Percentiles rank a stretch among this genome's conserved stretches.
These are phyloP conservation scores for Sitta europaea DNA, from an alignment of 2,113 vertebrate genomes.

Conservation along the genomic window DNA sequence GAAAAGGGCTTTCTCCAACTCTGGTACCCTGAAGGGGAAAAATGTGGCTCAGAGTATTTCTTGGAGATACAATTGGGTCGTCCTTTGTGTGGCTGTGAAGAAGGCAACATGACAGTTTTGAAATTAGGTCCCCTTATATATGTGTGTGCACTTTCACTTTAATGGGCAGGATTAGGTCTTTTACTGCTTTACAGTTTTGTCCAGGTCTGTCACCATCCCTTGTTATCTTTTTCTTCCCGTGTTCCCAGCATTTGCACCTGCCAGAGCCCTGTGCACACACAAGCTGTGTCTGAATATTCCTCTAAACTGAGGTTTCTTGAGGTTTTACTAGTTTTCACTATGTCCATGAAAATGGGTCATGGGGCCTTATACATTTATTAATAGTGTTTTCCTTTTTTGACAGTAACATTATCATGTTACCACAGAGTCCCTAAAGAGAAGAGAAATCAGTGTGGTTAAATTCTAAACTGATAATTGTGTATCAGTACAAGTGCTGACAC, in stretches of 20 bases:
- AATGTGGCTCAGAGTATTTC: background rate
- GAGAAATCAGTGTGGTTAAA: background rate
- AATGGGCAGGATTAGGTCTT: background rate
- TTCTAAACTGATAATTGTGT: background rate
- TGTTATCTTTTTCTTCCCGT: background rate
- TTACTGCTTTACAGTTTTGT: background rate
- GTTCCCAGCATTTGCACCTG: background rate
- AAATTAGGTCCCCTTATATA: background rate
- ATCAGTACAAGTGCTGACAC: background rate
- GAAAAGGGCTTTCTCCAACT: background rate
- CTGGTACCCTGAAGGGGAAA: background rate
- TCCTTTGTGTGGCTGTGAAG: background rate
- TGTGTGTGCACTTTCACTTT: background rate
- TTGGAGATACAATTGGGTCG: background rate
- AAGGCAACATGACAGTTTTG: background rate
- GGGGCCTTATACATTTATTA: background rate
- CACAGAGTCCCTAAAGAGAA: background rate
- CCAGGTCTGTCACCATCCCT: background rate
- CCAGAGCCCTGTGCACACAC: fast-evolving
- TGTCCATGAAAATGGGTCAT: background rate
- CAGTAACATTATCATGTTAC: background rate
- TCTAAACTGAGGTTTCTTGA: background rate
- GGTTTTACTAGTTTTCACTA: background rate
- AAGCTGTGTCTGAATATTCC: fast-evolving
- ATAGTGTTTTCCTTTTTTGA: background rate